These are phyloP conservation scores for Phocoena sinus DNA, from an alignment of 2,113 vertebrate genomes.

Conservation along the genomic window DNA sequence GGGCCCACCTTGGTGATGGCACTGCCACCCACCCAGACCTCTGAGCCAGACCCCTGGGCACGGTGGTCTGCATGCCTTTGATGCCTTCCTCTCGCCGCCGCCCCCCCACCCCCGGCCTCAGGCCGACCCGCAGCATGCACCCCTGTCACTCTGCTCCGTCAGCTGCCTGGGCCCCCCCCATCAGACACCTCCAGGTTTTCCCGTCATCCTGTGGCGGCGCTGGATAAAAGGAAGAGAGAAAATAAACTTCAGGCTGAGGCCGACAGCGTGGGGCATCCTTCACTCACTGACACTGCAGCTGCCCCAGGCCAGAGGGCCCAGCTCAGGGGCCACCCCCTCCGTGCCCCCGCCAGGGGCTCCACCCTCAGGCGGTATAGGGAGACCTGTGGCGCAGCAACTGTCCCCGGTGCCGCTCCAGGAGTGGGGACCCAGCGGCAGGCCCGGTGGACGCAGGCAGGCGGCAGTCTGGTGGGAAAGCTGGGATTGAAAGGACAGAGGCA, in stretches of 20 bases:
- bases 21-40: not conserved
- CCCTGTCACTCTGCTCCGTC: too few species aligned
- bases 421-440: not conserved
- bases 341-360: not conserved
- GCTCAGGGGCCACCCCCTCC: not conserved
- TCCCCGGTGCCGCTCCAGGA: not conserved
- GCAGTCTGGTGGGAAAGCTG: not conserved
- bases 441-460: not conserved
- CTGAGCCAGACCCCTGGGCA: not conserved
- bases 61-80: accelerated
- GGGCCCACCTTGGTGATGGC: accelerated
- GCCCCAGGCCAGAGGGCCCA: accelerated
- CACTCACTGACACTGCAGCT: accelerated
- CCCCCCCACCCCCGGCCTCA: too few species aligned
- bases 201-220: not conserved
- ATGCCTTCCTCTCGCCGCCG: accelerated
- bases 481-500: not conserved
- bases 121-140: not conserved
- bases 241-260: not conserved
- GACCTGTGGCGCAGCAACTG: not conserved
- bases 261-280: accelerated
- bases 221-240: not conserved
- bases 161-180: not conserved
- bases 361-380: not conserved
- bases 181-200: not conserved